Conservation (phyloP, 2,797 vertebrate genomes). For the Phyllotis vaccarum region DNA sequence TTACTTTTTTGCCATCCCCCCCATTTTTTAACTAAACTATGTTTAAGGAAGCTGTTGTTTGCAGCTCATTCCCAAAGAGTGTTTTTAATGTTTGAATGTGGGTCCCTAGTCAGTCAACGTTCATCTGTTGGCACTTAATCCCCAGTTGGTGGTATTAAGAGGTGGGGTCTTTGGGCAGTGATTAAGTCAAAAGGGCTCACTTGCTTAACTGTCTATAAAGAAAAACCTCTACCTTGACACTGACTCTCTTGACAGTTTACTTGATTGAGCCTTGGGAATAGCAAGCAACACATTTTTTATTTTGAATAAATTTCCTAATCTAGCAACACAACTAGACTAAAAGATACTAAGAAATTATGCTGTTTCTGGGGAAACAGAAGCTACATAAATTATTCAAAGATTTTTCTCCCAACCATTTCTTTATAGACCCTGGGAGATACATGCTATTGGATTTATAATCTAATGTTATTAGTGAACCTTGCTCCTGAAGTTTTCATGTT, state of each 20-base stretch:
- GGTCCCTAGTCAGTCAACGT: background rate
- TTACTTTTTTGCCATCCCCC: background rate
- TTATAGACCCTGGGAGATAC: background rate
- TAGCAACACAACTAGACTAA: background rate
- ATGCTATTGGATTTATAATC: slow-evolving; percentile 7
- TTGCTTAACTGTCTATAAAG: background rate
- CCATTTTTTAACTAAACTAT: background rate
- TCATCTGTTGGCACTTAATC: background rate
- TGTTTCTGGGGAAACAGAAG: background rate
- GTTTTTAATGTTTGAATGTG: background rate
- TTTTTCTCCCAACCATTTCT: background rate
- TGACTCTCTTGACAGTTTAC: background rate
- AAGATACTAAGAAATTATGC: background rate
- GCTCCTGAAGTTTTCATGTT: background rate
- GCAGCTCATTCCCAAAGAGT: background rate
- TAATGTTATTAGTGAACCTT: background rate
- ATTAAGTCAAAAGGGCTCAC: background rate
- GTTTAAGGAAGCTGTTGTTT: background rate
- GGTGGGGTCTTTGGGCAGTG: background rate
- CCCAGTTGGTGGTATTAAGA: background rate
- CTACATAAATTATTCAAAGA: background rate
- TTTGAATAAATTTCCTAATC: background rate
- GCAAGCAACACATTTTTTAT: background rate
- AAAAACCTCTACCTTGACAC: background rate
- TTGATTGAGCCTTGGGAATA: background rate